These are phyloP conservation scores for Hippocampus kuda DNA, from an alignment of 2,797 vertebrate genomes.

Conservation along the genomic window DNA sequence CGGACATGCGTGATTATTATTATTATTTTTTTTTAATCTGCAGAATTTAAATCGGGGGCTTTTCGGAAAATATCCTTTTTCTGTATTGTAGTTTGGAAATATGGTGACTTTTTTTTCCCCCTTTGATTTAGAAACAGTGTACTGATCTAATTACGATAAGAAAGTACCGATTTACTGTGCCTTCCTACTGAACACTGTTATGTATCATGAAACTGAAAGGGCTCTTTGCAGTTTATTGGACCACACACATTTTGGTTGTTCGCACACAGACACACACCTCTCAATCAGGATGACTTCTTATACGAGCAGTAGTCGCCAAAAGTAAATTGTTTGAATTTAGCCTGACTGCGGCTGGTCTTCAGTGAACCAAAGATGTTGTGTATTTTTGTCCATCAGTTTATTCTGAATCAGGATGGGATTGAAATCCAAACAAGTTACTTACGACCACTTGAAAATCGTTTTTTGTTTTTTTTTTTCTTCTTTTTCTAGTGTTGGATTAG, in stretches of 20 bases:
- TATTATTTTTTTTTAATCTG: background rate
- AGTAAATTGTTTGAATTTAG: background rate
- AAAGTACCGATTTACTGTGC: constrained; percentile 16
- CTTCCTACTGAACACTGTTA: constrained; percentile 37
- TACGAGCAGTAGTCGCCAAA: background rate
- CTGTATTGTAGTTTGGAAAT: too few species aligned
- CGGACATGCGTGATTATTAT: background rate
- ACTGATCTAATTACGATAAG: constrained; percentile 24
- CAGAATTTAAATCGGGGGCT: background rate
- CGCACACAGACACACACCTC: constrained; percentile 6
- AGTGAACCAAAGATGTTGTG: constrained; percentile 2
- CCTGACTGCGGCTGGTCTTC: background rate
- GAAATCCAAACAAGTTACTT: background rate
- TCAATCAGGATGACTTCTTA: constrained; percentile 14
- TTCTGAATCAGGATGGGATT: background rate
- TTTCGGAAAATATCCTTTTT: background rate
- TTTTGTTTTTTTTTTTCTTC: background rate
- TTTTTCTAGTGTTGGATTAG: background rate
- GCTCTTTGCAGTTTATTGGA: constrained; percentile 21
- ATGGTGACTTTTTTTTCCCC: background rate
- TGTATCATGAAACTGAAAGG: constrained; percentile 32
- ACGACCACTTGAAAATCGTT: background rate
- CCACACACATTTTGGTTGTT: constrained; percentile 35
- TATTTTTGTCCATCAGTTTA: background rate
- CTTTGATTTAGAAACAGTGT: background rate